These are phyloP conservation scores for Urocitellus parryii DNA, from an alignment of 2,113 vertebrate species.

Conservation along the genomic window DNA sequence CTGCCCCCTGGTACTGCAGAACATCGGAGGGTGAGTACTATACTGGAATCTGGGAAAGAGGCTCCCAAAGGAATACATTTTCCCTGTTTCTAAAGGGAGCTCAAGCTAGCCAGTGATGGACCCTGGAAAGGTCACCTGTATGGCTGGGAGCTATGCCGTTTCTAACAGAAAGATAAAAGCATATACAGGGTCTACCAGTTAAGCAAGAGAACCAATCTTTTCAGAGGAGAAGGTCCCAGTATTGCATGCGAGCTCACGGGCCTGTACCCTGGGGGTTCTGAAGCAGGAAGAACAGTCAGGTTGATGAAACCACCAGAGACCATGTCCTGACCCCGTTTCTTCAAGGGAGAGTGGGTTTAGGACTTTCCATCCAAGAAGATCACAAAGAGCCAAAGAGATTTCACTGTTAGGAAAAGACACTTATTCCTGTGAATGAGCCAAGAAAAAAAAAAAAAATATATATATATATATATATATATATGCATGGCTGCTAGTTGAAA, in stretches of 20 bases:
- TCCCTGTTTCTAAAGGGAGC: not conserved
- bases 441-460: too few species aligned
- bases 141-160: not conserved
- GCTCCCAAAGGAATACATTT: not conserved
- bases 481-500: not conserved
- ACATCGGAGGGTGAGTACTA: not conserved
- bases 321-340: not conserved
- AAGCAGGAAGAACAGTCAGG: not conserved
- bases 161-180: not conserved
- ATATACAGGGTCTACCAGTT: not conserved
- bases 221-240: not conserved
- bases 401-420: not conserved
- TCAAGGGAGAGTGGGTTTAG: rapidly evolving
- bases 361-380: not conserved
- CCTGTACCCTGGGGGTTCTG: not conserved
- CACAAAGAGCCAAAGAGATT: not conserved
- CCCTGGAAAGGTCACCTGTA: not conserved
- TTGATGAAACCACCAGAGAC: not conserved
- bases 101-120: not conserved
- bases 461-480: too few species aligned
- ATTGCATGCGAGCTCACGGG: not conserved
- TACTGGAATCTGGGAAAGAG: not conserved
- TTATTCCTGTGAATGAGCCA: not conserved
- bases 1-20: not conserved
- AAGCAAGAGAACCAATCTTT: not conserved